These are phyloP conservation scores for Oreocharis arfaki DNA, from an alignment of 2,113 vertebrate species.

Conservation along the genomic window DNA sequence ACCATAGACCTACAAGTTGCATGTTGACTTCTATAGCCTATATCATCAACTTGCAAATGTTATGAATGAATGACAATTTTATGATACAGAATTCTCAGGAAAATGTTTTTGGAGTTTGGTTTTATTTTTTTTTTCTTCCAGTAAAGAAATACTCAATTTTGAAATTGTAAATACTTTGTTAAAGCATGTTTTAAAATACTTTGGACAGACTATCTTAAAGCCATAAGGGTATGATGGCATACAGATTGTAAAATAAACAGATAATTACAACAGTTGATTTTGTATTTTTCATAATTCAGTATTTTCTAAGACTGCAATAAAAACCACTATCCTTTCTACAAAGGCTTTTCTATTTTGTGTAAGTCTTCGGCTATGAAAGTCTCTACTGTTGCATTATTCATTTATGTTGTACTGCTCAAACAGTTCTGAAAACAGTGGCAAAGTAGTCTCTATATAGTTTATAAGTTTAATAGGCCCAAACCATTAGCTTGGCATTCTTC, in stretches of 20 bases:
- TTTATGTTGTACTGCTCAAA: background rate
- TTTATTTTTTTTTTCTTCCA: slow-evolving; percentile 33
- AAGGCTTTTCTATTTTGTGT: slow-evolving; percentile 66
- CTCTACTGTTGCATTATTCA: background rate
- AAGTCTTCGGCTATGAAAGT: slow-evolving; percentile 17
- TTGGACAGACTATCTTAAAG: slow-evolving; percentile 65
- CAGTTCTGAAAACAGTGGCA: background rate
- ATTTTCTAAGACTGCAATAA: slow-evolving; percentile 78
- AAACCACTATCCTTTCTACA: slow-evolving; percentile 72
- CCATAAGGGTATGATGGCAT: slow-evolving; percentile 66
- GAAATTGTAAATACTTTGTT: slow-evolving; percentile 75
- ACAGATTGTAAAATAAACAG: slow-evolving; percentile 73
- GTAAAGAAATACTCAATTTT: slow-evolving; percentile 66
- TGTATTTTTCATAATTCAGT: slow-evolving; percentile 75
- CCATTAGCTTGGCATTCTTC: slow-evolving; percentile 76
- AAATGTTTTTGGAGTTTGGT: slow-evolving; percentile 55
- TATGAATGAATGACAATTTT: slow-evolving; percentile 43
- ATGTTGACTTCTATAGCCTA: slow-evolving; percentile 25
- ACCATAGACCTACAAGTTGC: slow-evolving; percentile 49
- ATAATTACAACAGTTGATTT: slow-evolving; percentile 69
- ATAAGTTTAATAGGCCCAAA: slow-evolving; percentile 70
- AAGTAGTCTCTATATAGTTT: background rate
- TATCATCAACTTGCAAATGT: slow-evolving; percentile 58
- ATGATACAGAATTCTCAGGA: slow-evolving; percentile 74
- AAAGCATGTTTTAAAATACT: slow-evolving; percentile 74